Base-by-base conservation (phyloP, 2,113 vertebrate species). In the Thunnus thynnus region DNA sequence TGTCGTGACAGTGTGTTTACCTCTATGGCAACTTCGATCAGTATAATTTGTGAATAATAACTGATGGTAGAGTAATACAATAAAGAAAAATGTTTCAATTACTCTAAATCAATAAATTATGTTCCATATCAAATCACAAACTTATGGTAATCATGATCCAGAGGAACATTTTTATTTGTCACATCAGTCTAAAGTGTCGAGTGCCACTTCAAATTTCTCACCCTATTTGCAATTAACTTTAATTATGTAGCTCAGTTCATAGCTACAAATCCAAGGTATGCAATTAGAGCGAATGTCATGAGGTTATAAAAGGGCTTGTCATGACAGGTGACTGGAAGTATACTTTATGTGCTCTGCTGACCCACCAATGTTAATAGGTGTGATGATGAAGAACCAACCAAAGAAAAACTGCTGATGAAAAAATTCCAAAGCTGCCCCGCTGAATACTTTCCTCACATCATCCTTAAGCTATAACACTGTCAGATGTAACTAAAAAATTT, bases 271-370 rank as follows among this genome's bases (percentile, higher is more conserved):
- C 5, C 27, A 66, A 61, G 30, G 4, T 22, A 76, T 57, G 20
- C 62, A 67, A 55, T 72, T 64, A 71, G 27, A 48, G 50, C 30
- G 41, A 70, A 69, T 74, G 51, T 80, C 71, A 71, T 22, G 36
- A 25, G 48, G 75, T 76, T 41, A 41, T 17, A 41, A 65, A 78
- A 44, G 17, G 66, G 11, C 13, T 51, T 56, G 22, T 22, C 11
- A 46, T 52, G 10, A 17, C 13, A 22, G 50, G 27, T 30, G 16
- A n/a, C 16, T 10, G 32, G 7, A 14, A 60, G 41, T 72, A 32
- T n/a, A 12, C 36, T 41, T 41, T 41, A 41, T 41, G 18, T 9
- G 3, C 12, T 25, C 11, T 13, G 7, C 12, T 20, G 62, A 18
- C 27, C 36, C 12, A 47, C 3, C 57, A 41, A 18, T 52, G 4